phyloP scores from a whole-genome alignment of 2,113 vertebrate genomes.

The Chrysemys picta region DNA sequence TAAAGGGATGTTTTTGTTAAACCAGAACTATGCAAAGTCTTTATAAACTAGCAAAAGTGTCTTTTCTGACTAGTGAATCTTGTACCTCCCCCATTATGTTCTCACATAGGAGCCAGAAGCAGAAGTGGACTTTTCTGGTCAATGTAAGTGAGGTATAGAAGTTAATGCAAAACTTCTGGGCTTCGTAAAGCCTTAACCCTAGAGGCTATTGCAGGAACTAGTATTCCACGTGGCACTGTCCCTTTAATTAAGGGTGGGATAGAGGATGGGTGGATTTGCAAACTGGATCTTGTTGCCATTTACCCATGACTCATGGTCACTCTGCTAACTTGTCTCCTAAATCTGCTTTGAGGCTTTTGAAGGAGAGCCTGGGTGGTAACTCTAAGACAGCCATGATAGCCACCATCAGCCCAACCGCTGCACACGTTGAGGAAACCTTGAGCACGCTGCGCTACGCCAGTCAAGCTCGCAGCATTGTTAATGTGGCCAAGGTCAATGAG shows the following conservation, averaged over 20 bases:
- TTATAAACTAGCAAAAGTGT: background rate
- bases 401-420: background rate
- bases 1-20: background rate
- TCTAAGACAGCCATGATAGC: background rate
- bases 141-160: background rate
- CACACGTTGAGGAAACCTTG: background rate
- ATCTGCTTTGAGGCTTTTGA: background rate
- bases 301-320: background rate
- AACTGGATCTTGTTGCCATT: background rate
- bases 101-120: background rate
- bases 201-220: background rate
- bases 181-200: background rate
- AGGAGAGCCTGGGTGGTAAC: background rate
- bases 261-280: background rate
- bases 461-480: background rate
- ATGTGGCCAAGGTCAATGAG: background rate
- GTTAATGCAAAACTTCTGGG: background rate
- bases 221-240: background rate
- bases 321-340: background rate
- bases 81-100: background rate
- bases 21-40: background rate
- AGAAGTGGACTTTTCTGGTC: background rate
- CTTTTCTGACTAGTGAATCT: background rate
- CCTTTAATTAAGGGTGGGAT: fast-evolving
- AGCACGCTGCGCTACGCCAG: background rate